Base-by-base conservation (phyloP, 2,888 invertebrate genomes). In the Microctonus hyperodae region DNA sequence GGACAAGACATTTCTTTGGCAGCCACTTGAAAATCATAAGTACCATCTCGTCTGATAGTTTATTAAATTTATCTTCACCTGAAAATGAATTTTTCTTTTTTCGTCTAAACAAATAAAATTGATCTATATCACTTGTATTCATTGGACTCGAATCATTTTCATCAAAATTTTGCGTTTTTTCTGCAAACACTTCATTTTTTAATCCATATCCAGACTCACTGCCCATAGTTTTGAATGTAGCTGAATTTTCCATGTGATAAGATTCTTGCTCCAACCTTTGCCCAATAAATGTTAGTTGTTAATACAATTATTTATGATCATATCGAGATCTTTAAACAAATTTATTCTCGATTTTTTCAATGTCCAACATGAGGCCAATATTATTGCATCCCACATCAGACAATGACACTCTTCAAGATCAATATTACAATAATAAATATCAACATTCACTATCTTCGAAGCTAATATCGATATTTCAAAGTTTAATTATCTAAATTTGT, bases 41-140 rank as follows among this genome's bases (percentile, higher is more conserved):
- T 51, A 96, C 88, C 76, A 96, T 90, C 85, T 97, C 97, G 84
- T 97, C 96, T 0, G 96, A 94, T 9, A 96, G 85, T 6, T 86
- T 84, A 20, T 87, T 87, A 84, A 95, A 95, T 56, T 91, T 88
- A 82, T 94, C 91, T 85, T 82, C 81, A 73, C 85, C 85, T 77
- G 66, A 79, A 68, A 79, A 77, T 74, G 76, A 86, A 78, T 69
- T 76, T 77, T 56, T 86, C 78, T 76, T 83, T 79, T 71, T 85
- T 73, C 80, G 77, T 73, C 79, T 76, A 44, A 72, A 77, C 53
- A 83, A 69, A 57, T 74, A 78, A 53, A 79, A 79, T 70, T 79
- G 76, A 67, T 80, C 80, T 13, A 78, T 71, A 62, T 75, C 79
- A 65, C 74, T 78, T 69, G 78, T 77, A 65, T 83, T 81, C 58